phyloP scores from a whole-genome alignment of 2,113 vertebrate genomes.

The Choloepus hoffmanni region DNA sequence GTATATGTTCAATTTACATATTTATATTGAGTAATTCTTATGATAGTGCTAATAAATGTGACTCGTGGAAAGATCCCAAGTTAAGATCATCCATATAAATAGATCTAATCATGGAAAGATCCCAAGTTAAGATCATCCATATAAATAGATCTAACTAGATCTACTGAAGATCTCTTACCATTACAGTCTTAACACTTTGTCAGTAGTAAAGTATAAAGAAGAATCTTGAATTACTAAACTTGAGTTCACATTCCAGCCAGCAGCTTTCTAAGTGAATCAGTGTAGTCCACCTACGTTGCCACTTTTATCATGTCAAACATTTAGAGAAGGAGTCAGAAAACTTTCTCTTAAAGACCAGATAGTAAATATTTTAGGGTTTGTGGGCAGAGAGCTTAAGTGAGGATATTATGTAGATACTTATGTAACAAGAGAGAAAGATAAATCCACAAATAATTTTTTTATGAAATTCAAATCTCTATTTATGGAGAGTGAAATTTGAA shows the following conservation, averaged over 20 bases:
- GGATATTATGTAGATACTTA: neutral
- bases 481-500: neutral
- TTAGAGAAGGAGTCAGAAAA: neutral
- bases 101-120: too few species aligned
- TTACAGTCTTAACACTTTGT: neutral
- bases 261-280: neutral
- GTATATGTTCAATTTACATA: too few species aligned
- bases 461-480: neutral
- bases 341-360: neutral
- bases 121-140: too few species aligned
- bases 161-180: too few species aligned
- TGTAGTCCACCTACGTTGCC: neutral
- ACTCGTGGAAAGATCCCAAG: too few species aligned
- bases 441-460: neutral
- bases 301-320: neutral
- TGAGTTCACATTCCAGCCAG: neutral
- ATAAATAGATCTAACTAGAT: too few species aligned
- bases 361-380: neutral
- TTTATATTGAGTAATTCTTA: too few species aligned
- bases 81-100: too few species aligned
- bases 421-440: neutral
- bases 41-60: too few species aligned
- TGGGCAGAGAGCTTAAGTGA: neutral
- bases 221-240: neutral
- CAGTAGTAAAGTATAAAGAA: neutral